Percentiles rank a stretch among this genome's conserved stretches.
Evolutionary conservation across 2,888 invertebrate species (phyloP).

Genomic region (Drosophila mercatorum): DNA sequence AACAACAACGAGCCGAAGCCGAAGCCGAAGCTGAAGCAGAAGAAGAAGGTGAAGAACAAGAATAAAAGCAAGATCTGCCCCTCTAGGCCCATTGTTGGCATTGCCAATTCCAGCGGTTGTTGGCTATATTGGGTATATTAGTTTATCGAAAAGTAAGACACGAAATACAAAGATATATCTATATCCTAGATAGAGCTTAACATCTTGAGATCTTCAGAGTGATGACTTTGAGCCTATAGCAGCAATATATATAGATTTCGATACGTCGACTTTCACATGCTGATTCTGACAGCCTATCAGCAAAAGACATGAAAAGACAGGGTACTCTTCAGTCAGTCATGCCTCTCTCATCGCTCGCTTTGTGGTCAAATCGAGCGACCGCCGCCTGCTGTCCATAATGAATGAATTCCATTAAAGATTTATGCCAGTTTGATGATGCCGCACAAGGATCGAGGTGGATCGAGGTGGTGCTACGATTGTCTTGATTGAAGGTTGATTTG

Average conservation of each 20-base stretch:
- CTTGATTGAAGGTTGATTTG: conserved; percentile 83
- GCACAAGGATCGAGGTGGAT: conserved; percentile 62
- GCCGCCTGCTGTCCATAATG: conserved; percentile 65
- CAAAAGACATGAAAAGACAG: neutral
- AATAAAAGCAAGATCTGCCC: conserved; percentile 38
- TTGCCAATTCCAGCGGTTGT: conserved; percentile 44
- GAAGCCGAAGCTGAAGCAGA: conserved; percentile 3
- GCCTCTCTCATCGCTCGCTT: conserved; percentile 12
- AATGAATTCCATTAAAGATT: conserved; percentile 82
- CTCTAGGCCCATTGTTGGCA: conserved; percentile 51
- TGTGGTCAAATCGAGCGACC: conserved; percentile 67
- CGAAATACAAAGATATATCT: too few species aligned
- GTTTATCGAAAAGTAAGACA: neutral
- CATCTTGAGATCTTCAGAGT: too few species aligned
- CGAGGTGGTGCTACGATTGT: conserved; percentile 19
- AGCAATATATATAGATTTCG: too few species aligned
- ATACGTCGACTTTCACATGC: too few species aligned
- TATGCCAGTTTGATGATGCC: conserved; percentile 83
- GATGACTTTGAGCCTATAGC: too few species aligned
- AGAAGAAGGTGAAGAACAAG: conserved; percentile 2
- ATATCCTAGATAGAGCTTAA: too few species aligned
- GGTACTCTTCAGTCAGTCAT: neutral
- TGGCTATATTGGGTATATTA: neutral
- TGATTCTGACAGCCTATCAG: too few species aligned
- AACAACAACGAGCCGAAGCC: conserved; percentile 18